These are phyloP conservation scores for Mareca strepera DNA, from an alignment of 2,797 vertebrate species.

Conservation along the genomic window DNA sequence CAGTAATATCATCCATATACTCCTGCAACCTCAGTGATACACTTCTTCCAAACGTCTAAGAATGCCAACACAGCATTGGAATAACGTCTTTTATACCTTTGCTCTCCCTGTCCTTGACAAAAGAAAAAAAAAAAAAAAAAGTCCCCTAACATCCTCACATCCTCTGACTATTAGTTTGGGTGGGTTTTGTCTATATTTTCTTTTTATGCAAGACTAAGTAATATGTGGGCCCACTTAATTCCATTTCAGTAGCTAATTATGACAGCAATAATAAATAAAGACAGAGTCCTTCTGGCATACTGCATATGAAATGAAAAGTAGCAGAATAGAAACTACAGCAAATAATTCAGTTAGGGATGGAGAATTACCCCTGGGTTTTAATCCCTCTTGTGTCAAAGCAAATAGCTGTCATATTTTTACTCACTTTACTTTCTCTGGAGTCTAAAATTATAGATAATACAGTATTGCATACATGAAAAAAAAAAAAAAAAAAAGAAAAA, in stretches of 20 bases:
- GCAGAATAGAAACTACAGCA: background rate
- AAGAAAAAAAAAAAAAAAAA: background rate
- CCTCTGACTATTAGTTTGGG: background rate
- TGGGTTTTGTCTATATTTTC: background rate
- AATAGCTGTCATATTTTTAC: background rate
- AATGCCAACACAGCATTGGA: background rate
- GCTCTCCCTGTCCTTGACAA: fast-evolving
- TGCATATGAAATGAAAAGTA: background rate
- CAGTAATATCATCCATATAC: background rate
- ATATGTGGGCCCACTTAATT: background rate
- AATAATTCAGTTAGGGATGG: background rate
- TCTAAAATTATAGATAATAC: background rate
- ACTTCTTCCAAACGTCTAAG: background rate
- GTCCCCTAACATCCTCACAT: background rate
- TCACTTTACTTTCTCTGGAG: background rate
- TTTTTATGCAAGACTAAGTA: background rate
- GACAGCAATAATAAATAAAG: background rate
- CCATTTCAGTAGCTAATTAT: background rate
- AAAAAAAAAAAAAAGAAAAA: background rate
- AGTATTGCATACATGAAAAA: background rate
- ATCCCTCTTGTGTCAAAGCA: background rate
- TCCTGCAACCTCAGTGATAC: background rate
- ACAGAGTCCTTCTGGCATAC: background rate
- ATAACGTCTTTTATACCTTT: background rate
- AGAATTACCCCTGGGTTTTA: background rate